Evolutionary conservation across 2,113 vertebrate species (phyloP).

Genomic region (Peromyscus californicus): DNA sequence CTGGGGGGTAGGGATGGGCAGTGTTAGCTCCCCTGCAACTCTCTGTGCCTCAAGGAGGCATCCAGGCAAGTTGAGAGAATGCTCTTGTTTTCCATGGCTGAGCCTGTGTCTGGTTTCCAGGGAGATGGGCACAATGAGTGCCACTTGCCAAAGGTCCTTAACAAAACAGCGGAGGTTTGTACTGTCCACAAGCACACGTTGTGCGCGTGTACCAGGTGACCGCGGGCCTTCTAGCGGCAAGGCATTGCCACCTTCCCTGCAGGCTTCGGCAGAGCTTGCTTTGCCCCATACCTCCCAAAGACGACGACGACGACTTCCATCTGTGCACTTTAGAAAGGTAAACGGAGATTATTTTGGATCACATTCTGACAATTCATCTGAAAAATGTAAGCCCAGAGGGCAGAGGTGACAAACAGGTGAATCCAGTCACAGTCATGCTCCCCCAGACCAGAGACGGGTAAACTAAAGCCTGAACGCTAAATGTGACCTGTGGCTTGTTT

Average conservation of each 20-base stretch:
- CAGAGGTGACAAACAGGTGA: background rate
- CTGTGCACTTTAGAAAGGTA: background rate
- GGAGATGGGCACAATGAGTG: background rate
- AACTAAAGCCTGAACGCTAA: background rate
- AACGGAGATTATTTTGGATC: slow-evolving; percentile 25
- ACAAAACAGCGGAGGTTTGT: background rate
- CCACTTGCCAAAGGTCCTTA: background rate
- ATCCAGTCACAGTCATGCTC: background rate
- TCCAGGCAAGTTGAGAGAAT: background rate
- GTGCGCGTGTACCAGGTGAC: background rate
- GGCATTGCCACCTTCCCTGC: rapidly evolving
- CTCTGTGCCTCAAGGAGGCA: background rate
- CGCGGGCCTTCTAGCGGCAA: background rate
- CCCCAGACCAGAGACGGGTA: background rate
- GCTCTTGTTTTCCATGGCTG: background rate
- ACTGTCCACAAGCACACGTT: background rate
- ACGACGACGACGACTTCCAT: background rate
- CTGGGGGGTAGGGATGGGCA: background rate
- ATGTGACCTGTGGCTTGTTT: background rate
- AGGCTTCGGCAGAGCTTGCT: rapidly evolving
- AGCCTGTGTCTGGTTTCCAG: background rate
- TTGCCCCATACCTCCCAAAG: background rate
- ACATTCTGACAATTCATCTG: background rate
- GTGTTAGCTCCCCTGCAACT: background rate
- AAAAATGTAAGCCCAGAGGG: slow-evolving; percentile 1